Base-by-base conservation (phyloP, 2,797 vertebrate genomes). In the Etheostoma perlongum region DNA sequence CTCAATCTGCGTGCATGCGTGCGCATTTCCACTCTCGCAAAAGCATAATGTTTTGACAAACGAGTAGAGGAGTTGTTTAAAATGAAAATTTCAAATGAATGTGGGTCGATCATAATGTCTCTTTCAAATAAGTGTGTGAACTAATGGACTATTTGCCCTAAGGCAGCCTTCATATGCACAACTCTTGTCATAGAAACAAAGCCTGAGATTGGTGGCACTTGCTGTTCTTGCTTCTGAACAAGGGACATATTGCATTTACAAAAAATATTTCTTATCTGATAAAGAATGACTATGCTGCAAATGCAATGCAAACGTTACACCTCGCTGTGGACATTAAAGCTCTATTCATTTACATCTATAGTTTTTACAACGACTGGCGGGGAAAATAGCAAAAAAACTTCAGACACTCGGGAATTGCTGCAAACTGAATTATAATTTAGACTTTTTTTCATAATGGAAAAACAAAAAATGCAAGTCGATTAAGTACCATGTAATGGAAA, bases 101-200 rank as follows among this genome's bases (percentile, higher is more conserved):
- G 78, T 92, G 72, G 90, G 88, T 89, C 90, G 89, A 69, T 79
- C 70, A 76, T 88, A 73, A 84, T 71, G 76, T 76, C 64, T 53
- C 84, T 85, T 87, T 89, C 73, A 85, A 79, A 86, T 49, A 78
- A 85, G 76, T 72, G 83, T 83, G 81, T 85, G 81, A 91, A 68
- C 77, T 88, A 84, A 90, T 90, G 86, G 85, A 85, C 42, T 61
- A 70, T 84, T 82, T 85, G 83, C 89, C 86, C 80, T 51, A 59
- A 74, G 84, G 88, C 76, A 58, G 72, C 53, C 72, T 85, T 64
- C 64, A 84, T 54, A 48, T 78, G 67, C 21, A 70, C 68, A 72
- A 74, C 60, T 82, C 67, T 72, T 72, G 60, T 71, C 72, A 88
- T 78, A 64, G 57, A 74, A 78, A 73, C 66, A 70, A 36, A 59